Evolutionary conservation across 2,888 invertebrate genomes (phyloP).

Genomic region (Microplitis manilae): DNA sequence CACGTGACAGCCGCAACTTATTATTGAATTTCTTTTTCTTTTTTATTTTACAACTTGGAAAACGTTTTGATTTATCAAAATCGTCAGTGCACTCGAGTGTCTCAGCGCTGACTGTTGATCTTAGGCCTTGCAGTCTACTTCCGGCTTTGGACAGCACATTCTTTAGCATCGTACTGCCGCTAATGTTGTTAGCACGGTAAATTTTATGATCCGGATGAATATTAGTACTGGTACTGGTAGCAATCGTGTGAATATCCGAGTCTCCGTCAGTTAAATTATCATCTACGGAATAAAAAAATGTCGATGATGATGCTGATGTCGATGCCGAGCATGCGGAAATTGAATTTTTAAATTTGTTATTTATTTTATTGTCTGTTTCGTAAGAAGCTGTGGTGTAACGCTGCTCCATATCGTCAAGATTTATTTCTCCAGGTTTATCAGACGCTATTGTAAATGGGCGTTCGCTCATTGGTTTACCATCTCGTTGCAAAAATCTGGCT

Average conservation of each 20-base stretch:
- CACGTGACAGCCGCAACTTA: conserved; percentile 63
- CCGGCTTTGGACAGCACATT: conserved; percentile 69
- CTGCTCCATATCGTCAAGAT: conserved; percentile 79
- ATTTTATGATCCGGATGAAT: conserved; percentile 87
- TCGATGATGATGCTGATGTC: conserved; percentile 74
- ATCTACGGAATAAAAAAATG: conserved; percentile 75
- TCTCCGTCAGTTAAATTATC: conserved; percentile 71
- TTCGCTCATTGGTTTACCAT: conserved; percentile 77
- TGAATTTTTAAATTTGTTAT: conserved; percentile 63
- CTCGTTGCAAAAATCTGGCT: conserved; percentile 74
- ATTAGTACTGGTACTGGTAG: conserved; percentile 63
- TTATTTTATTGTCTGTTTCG: conserved; percentile 65
- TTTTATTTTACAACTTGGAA: conserved; percentile 54
- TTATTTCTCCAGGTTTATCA: conserved; percentile 79
- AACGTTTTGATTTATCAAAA: conserved; percentile 57
- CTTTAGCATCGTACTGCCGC: conserved; percentile 61
- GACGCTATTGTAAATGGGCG: conserved; percentile 82
- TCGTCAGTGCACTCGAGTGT: conserved; percentile 68
- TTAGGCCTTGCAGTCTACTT: conserved; percentile 63
- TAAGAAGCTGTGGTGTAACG: conserved; percentile 67
- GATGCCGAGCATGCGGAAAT: conserved; percentile 41
- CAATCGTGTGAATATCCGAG: conserved; percentile 70
- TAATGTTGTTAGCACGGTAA: conserved; percentile 74
- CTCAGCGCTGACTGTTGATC: conserved; percentile 70
- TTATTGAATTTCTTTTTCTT: conserved; percentile 58